Evolutionary conservation across 2,888 invertebrate genomes (phyloP), one percentile per base, ranked within the genome.

Genomic region (Molorchus minor): DNA sequence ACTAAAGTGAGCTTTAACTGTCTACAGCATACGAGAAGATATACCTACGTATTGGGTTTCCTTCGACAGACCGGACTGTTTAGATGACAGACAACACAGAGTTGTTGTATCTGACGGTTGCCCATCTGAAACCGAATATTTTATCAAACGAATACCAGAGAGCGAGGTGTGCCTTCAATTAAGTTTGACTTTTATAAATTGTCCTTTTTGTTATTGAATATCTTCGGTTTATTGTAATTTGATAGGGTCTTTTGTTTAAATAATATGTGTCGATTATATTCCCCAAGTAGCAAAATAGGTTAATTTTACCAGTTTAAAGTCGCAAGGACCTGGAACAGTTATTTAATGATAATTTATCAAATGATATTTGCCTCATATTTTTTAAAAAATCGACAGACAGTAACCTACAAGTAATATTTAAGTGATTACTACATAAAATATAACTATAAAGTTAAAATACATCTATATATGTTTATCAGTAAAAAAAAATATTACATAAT

Each of bases 121-220:
- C 47, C 35, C 47, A 35, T 47, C 30, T 47, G 47, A 36, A 47
- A 47, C 35, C 47, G 47, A 47, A 47, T 46, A 46, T 33, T 46
- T 16, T n/a, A 33, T 33, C 46, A 46, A 19, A 17, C 47, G 33
- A 47, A 35, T 35, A 38, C 38, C 38, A 15, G 38, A 49, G 36
- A 49, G 13, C n/a, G 25, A 49, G 49, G 49, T 49, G 49, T 35
- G 49, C 16, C 49, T 38, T 36, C 49, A 49, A 49, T 49, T 49
- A 49, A 40, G 15, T 49, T 13, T 40, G 49, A 49, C 49, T 49
- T 49, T 49, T 49, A 49, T 38, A 49, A 49, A 49, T 49, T 21
- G 49, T 21, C 19, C 38, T 49, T 49, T 49, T 49, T 49, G 16
- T 36, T 38, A 25, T 19, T 25, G 49, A 49, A 49, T 49, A 49